A percentile compares a stretch with the other conserved stretches of the same genome.
These are phyloP conservation scores for Anneissia japonica DNA, from an alignment of 35 echinoderm and acorn worm species.

Conservation along the genomic window DNA sequence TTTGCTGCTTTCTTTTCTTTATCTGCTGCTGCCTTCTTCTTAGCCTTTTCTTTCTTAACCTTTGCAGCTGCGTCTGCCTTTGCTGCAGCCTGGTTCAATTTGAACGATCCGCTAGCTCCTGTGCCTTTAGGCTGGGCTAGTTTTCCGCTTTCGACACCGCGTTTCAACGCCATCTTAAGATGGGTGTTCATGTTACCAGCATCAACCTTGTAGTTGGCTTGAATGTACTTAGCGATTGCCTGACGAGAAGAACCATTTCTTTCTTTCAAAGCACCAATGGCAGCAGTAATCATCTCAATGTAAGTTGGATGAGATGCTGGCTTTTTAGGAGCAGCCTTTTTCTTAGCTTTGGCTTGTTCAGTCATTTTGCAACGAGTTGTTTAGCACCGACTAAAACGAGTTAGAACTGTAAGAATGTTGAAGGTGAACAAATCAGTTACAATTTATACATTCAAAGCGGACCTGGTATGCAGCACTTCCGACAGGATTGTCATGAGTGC, in stretches of 20 bases:
- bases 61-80: constrained; percentile 15
- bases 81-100: background rate
- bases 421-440: too few species aligned
- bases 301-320: constrained; percentile 7
- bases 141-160: constrained; percentile 8
- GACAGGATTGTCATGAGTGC: too few species aligned
- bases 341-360: too few species aligned
- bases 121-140: constrained; percentile 28
- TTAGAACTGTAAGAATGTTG: too few species aligned
- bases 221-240: constrained; percentile 16
- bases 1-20: constrained; percentile 22
- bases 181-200: constrained; percentile 18
- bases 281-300: constrained; percentile 4
- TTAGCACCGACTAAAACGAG: too few species aligned
- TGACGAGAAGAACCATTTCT: constrained; percentile 27
- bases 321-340: background rate
- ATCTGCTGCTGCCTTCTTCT: background rate
- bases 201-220: background rate
- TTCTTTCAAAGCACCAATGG: constrained; percentile 11
- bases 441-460: too few species aligned
- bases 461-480: too few species aligned
- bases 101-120: constrained; percentile 36
- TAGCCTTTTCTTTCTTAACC: background rate
- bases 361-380: too few species aligned
- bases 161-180: constrained; percentile 28